phyloP scores from a whole-genome alignment of 2,113 vertebrate genomes.

The Paraplagusia blochii region DNA sequence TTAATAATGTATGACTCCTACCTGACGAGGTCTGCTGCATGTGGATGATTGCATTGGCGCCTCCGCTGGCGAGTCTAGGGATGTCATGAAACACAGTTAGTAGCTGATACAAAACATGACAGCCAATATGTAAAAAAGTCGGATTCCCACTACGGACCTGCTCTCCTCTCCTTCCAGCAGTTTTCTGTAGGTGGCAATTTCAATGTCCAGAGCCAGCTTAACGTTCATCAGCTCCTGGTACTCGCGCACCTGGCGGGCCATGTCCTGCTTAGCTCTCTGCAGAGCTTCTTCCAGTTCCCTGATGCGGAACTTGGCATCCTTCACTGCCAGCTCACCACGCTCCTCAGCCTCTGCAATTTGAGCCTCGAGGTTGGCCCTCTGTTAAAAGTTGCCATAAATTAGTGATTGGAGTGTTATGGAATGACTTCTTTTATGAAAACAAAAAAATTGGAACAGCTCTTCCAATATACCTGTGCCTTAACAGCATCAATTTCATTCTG shows the following conservation, averaged over 20 bases:
- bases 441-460: too few species aligned
- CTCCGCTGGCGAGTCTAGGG: conserved; percentile 63
- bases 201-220: conserved; percentile 90
- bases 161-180: conserved; percentile 90
- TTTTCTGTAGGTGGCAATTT: conserved; percentile 91
- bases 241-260: conserved; percentile 85
- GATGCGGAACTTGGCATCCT: conserved; percentile 82
- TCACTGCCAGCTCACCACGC: conserved; percentile 85
- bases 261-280: conserved; percentile 86
- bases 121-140: conserved; percentile 1
- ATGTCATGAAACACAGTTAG: conserved; percentile 16
- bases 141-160: conserved; percentile 71
- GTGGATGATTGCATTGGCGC: conserved; percentile 58
- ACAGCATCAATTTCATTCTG: conserved; percentile 80
- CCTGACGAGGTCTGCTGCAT: conserved; percentile 68
- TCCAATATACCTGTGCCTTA: conserved; percentile 87
- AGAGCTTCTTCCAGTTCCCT: conserved; percentile 83
- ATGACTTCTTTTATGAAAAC: too few species aligned
- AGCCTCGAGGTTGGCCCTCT: conserved; percentile 80
- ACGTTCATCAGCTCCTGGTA: conserved; percentile 92
- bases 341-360: conserved; percentile 87
- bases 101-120: conserved; percentile 3
- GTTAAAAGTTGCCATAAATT: conserved; percentile 3
- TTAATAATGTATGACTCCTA: too few species aligned
- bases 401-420: neutral